Percentiles rank a stretch among this genome's conserved stretches.
These are phyloP conservation scores for Caenorhabditis brenneri DNA, from an alignment of 1,140 invertebrate species.

Conservation along the genomic window DNA sequence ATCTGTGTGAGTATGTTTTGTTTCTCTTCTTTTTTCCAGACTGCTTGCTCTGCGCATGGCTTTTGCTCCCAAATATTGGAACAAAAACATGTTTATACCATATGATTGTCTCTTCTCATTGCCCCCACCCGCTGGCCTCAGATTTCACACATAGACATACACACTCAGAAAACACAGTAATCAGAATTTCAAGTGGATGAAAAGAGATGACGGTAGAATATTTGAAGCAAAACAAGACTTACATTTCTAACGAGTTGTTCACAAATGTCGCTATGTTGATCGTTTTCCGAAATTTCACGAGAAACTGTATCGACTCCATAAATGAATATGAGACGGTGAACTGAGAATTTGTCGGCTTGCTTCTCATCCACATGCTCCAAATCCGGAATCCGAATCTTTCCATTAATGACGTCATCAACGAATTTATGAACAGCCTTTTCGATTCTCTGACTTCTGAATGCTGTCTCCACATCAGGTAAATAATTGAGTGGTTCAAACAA, in stretches of 20 bases:
- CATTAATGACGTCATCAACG: constrained; percentile 21
- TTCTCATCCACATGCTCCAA: constrained; percentile 34
- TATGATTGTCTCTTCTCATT: background rate
- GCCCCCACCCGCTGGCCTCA: no score
- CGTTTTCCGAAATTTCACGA: constrained; percentile 21
- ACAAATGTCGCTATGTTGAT: constrained; percentile 9
- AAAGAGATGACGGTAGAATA: background rate
- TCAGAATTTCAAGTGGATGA: constrained; percentile 2
- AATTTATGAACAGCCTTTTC: constrained; percentile 27
- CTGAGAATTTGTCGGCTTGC: constrained; percentile 24
- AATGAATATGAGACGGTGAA: constrained; percentile 46
- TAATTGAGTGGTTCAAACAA: constrained; percentile 44
- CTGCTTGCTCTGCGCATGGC: background rate
- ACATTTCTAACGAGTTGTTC: constrained; percentile 39
- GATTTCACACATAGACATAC: background rate
- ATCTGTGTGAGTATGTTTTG: background rate
- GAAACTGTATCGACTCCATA: constrained; percentile 39
- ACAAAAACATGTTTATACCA: constrained; percentile 24
- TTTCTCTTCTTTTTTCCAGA: background rate
- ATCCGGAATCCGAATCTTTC: constrained; percentile 39
- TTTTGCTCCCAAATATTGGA: constrained; percentile 36
- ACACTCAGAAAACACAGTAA: background rate
- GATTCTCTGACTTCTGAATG: constrained; percentile 43
- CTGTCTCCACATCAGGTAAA: constrained; percentile 35
- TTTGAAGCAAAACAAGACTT: constrained; percentile 14